Base-by-base conservation (phyloP, 1,140 invertebrate species). In the Trachymyrmex septentrionalis region DNA sequence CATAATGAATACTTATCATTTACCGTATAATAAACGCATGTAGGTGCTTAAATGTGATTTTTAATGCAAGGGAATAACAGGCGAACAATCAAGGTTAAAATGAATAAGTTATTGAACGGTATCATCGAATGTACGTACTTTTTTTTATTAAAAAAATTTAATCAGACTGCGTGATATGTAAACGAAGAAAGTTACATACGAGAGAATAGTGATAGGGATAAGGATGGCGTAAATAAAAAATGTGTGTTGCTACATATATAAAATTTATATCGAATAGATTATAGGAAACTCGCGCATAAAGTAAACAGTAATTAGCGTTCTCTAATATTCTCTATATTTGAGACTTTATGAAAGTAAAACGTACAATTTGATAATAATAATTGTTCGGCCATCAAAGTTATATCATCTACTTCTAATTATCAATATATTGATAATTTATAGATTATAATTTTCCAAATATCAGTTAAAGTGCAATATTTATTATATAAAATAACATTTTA, bases 181-280 rank as follows among this genome's bases (percentile, higher is more conserved):
- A 80, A 86, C 30, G n/a, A 87, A 64, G 63, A 85, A 87, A 90
- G 59, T 87, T 85, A 81, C 50, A 80, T 71, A 57, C 38, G 12
- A 85, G 27, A 82, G 27, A 84, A 73, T 90, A 4, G 69, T 53
- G 9, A 78, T 90, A 91, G 61, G 66, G 63, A 86, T 69, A 57
- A 69, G 30, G 57, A 81, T 55, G 89, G 85, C 85, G 48, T 78
- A 90, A 76, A 66, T 73, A 72, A 87, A 71, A 24, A 38, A 71
- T 30, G 61, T 90, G 38, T 71, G 76, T 77, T 86, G 71, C 77
- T 88, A 90, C 55, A 89, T 81, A 50, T 90, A 88, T 72, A 50
- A 81, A 59, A 91, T 91, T 89, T 66, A 67, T 87, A 87, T 81
- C 16, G 55, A 57, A 88, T 78, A 86, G 44, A 77, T 50, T 63